Conservation (phyloP, 2,797 vertebrate species). For the Notolabrus celidotus region DNA sequence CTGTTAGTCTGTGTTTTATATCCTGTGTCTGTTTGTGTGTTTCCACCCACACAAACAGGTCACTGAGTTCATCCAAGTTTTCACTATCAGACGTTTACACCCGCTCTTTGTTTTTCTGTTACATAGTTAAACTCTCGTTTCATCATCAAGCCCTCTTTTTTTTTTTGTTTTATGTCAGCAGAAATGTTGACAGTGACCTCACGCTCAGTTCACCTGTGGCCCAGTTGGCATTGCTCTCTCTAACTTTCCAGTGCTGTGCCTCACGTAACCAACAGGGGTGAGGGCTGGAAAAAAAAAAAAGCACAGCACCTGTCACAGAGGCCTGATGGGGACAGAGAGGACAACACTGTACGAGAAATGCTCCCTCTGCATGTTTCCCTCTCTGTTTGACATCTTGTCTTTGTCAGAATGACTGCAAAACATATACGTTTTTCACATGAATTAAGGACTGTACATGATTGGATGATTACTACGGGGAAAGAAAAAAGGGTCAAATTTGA, state of each 20-base stretch:
- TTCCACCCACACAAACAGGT: constrained; percentile 31
- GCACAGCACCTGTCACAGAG: constrained; percentile 52
- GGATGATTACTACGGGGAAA: no score
- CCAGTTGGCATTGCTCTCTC: constrained; percentile 62
- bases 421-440: background rate
- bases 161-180: constrained; percentile 25
- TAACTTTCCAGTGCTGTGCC: constrained; percentile 45
- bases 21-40: constrained; percentile 24
- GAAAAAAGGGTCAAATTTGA: no score
- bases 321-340: constrained; percentile 36
- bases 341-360: constrained; percentile 30
- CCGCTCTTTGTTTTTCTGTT: constrained; percentile 44
- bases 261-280: constrained; percentile 42
- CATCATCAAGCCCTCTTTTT: constrained; percentile 31
- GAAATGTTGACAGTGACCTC: constrained; percentile 54
- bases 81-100: constrained; percentile 42
- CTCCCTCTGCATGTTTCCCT: constrained; percentile 1
- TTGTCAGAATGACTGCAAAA: background rate
- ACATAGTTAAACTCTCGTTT: constrained; percentile 58
- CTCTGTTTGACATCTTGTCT: constrained; percentile 16
- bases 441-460: no score
- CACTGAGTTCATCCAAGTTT: constrained; percentile 52
- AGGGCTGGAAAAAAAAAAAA: constrained; percentile 40
- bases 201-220: constrained; percentile 66
- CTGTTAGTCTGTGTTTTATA: constrained; percentile 15